Base-by-base conservation (phyloP, 2,888 invertebrate genomes). In the Nomada goodeniana region DNA sequence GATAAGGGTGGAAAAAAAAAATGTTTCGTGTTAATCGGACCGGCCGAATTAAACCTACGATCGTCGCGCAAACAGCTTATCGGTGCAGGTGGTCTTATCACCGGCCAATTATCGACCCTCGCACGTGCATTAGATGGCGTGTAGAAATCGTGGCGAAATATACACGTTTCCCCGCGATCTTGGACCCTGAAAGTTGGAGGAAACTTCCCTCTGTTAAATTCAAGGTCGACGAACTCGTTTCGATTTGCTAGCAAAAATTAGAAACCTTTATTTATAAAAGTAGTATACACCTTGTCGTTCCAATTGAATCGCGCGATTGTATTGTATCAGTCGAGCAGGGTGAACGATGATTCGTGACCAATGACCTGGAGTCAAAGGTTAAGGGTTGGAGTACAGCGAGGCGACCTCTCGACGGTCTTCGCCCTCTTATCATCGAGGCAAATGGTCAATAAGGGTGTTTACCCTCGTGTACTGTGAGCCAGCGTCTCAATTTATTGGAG, bases 381-480 rank as follows among this genome's bases (percentile, higher is more conserved):
- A 79, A 86, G 81, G 78, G 86, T 85, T 80, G 78, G 20, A 59
- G 74, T 75, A 81, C 67, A 59, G 47, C n/a, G 55, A 50, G 70
- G 72, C 81, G 83, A 76, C 72, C 79, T 76, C 64, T 68, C 63
- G 61, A 50, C 71, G 61, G 73, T 69, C 53, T 65, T 50, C 52
- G 36, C 47, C 70, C 71, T 74, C 76, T 84, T 84, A 84, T 84
- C 83, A 73, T 73, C 67, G 73, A 72, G 84, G 79, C 78, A 73
- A 83, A 83, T 13, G 83, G 63, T 67, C 67, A 76, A 59, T 18
- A 5, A 20, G 69, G 52, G 63, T 80, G 67, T 81, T 80, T 69
- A 82, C 81, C 65, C 50, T 47, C 15, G 13, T 20, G 26, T 13
- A 23, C 5, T 26, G 36, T 5, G 15, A 55, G 15, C 26, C 4